Percentiles rank a stretch among this genome's conserved stretches.
These are phyloP conservation scores for Drosophila obscura DNA, from an alignment of 1,140 invertebrate genomes.

Conservation along the genomic window DNA sequence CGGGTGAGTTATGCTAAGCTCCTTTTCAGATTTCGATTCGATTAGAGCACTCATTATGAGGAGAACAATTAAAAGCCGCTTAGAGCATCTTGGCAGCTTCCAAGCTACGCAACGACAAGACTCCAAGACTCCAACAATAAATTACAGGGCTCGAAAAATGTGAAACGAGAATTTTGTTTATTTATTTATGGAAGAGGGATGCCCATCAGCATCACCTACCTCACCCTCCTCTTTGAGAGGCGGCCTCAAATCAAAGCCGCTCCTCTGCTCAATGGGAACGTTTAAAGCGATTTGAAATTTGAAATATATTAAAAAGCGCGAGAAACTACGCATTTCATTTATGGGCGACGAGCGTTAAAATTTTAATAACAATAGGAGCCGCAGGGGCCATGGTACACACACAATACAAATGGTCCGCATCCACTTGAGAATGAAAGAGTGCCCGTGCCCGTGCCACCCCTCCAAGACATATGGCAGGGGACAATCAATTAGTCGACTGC, in stretches of 20 bases:
- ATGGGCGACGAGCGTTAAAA: slow-evolving; percentile 40
- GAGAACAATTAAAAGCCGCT: slow-evolving; percentile 74
- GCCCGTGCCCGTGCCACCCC: slow-evolving; percentile 33
- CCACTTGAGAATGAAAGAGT: slow-evolving; percentile 30
- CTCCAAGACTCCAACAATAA: too few species aligned
- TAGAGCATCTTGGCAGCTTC: slow-evolving; percentile 56
- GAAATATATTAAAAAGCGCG: slow-evolving; percentile 73
- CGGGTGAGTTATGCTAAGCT: slow-evolving; percentile 19
- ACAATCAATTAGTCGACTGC: slow-evolving; percentile 74
- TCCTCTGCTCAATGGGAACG: slow-evolving; percentile 71
- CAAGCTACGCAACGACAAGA: slow-evolving; percentile 58
- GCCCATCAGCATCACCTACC: too few species aligned
- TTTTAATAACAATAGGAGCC: slow-evolving; percentile 67
- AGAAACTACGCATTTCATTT: slow-evolving; percentile 73
- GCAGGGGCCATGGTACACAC: slow-evolving; percentile 23
- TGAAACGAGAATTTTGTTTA: neutral
- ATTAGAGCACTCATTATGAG: slow-evolving; percentile 64
- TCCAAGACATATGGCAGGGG: slow-evolving; percentile 65
- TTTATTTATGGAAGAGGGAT: too few species aligned
- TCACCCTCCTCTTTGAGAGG: neutral
- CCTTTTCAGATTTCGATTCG: slow-evolving; percentile 44
- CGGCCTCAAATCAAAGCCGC: slow-evolving; percentile 70
- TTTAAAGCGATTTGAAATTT: slow-evolving; percentile 66
- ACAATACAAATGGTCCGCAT: slow-evolving; percentile 4
- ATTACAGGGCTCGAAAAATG: slow-evolving; percentile 33